These are phyloP conservation scores for Caenorhabditis sp. DNA, from an alignment of 2,888 invertebrate genomes.

Conservation along the genomic window DNA sequence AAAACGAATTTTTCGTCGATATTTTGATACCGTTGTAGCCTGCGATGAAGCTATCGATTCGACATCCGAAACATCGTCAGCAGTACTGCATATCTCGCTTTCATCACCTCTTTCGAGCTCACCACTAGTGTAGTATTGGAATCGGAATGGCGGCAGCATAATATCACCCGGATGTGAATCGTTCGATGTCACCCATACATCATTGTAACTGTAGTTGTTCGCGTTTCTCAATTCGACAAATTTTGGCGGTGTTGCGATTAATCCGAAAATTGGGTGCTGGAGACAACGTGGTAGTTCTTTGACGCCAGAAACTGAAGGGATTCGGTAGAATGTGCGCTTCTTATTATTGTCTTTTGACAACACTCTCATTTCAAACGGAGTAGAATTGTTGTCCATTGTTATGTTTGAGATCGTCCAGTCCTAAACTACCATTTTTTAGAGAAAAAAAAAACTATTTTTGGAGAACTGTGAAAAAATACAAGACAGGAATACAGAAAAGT, in stretches of 20 bases:
- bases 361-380: not conserved
- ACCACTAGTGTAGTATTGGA: not conserved
- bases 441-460: too few species aligned
- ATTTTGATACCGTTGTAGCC: not conserved
- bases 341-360: not conserved
- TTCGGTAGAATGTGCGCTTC: not conserved
- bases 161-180: not conserved
- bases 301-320: not conserved
- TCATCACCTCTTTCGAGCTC: not conserved
- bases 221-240: not conserved
- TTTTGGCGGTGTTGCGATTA: not conserved
- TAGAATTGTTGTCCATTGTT: not conserved
- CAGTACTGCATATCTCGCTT: not conserved
- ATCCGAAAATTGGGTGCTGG: not conserved
- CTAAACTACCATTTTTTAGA: too few species aligned
- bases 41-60: not conserved
- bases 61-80: not conserved
- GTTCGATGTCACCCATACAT: not conserved
- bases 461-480: too few species aligned
- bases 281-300: not conserved
- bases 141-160: not conserved
- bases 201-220: not conserved
- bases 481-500: too few species aligned
- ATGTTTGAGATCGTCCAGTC: not conserved
- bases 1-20: not conserved